Percentiles rank a stretch among this genome's conserved stretches.
Evolutionary conservation across 1,140 invertebrate species (phyloP).

Genomic region (Leptonema lineaticorne): DNA sequence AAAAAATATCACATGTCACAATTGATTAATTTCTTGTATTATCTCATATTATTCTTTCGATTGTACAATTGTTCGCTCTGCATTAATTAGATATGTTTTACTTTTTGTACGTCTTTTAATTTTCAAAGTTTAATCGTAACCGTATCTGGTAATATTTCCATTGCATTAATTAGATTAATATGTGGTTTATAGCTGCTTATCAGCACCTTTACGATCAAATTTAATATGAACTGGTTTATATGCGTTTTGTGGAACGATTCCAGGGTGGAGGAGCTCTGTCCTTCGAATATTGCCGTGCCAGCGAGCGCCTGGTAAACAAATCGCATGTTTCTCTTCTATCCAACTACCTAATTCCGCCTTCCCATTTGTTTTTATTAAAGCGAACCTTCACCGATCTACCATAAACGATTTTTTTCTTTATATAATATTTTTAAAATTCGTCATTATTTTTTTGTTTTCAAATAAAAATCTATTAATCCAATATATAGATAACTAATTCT

Average conservation of each 20-base stretch:
- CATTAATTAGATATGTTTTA: background rate
- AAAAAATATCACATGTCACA: background rate
- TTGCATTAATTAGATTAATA: background rate
- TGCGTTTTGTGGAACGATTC: constrained; percentile 2
- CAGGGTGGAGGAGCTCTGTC: background rate
- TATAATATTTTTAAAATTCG: no score
- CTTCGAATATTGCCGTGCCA: constrained; percentile 24
- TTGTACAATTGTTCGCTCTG: no score
- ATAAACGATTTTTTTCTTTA: no score
- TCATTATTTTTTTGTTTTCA: no score
- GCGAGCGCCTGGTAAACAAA: constrained; percentile 28
- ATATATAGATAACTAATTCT: no score
- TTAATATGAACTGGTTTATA: background rate
- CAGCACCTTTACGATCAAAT: background rate
- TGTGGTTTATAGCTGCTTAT: background rate
- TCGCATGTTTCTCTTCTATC: constrained; percentile 30
- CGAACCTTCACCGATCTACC: background rate
- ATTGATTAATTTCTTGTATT: no score
- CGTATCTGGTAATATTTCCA: no score
- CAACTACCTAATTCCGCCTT: background rate
- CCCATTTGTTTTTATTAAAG: constrained; percentile 1
- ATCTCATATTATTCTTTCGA: no score
- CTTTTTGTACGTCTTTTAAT: background rate
- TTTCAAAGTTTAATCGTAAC: no score
- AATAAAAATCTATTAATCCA: no score